phyloP scores from a whole-genome alignment of 1,140 invertebrate genomes.

The Brachionus koreanus region DNA sequence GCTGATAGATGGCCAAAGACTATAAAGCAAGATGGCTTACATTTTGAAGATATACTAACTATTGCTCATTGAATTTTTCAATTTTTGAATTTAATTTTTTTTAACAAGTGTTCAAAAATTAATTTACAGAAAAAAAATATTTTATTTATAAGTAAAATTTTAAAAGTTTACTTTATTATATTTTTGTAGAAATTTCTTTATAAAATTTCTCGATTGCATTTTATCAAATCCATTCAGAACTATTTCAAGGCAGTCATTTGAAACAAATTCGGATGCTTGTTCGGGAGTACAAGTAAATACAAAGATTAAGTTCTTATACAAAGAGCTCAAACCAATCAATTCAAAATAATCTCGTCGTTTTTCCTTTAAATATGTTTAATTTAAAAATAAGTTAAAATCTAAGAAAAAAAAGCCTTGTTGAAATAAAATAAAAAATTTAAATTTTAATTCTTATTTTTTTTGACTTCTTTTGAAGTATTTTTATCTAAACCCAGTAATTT shows the following conservation, averaged over 20 bases:
- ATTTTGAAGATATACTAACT: no score
- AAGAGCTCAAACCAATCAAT: neutral
- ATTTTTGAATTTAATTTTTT: neutral
- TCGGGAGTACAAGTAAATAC: neutral
- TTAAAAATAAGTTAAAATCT: no score
- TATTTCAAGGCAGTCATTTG: neutral
- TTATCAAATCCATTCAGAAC: neutral
- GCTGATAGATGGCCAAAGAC: no score
- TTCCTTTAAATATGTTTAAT: neutral
- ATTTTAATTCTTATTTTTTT: no score
- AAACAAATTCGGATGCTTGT: neutral
- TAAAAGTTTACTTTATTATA: constrained; percentile 7
- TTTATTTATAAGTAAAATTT: neutral
- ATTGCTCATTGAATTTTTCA: no score
- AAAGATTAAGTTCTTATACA: neutral
- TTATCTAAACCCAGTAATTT: no score
- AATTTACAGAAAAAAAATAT: neutral
- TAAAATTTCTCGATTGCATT: neutral
- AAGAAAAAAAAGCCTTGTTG: no score
- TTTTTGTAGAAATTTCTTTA: constrained; percentile 34
- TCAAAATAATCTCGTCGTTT: constrained; percentile 1
- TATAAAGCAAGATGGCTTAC: no score
- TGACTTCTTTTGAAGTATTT: no score
- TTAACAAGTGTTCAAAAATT: no score
- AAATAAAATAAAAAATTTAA: no score